Percentiles rank a stretch among this genome's conserved stretches.
These are phyloP conservation scores for Drosophila varians DNA, from an alignment of 1,140 invertebrate species.

Conservation along the genomic window DNA sequence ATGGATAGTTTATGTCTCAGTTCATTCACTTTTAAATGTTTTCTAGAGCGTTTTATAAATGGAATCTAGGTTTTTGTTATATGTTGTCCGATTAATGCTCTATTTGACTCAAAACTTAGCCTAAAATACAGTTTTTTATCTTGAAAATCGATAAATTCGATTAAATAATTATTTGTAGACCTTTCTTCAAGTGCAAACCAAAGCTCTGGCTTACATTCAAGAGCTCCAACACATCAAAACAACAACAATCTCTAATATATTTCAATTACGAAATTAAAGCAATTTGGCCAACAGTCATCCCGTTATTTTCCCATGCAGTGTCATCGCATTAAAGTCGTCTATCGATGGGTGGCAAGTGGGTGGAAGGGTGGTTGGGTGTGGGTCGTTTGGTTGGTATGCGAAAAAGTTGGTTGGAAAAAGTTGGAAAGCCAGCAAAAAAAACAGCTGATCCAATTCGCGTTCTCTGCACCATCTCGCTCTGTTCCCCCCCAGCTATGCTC, in stretches of 20 bases:
- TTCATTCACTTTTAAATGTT: not conserved
- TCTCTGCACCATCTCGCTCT: no score
- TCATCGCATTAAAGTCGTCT: slow-evolving; percentile 1
- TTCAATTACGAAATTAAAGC: not conserved
- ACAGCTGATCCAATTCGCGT: slow-evolving; percentile 32
- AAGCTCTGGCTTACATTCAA: not conserved
- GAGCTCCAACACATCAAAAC: not conserved
- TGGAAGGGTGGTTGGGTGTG: no score
- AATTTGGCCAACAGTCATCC: not conserved
- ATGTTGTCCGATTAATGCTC: no score
- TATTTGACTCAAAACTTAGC: no score
- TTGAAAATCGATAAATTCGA: not conserved
- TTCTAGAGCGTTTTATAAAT: no score
- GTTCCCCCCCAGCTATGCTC: no score
- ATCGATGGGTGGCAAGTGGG: not conserved
- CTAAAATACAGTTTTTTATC: no score
- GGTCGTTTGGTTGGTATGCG: not conserved
- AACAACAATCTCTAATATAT: not conserved
- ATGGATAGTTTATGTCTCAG: not conserved
- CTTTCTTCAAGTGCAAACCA: not conserved
- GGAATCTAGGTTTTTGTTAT: no score
- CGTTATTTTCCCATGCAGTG: not conserved
- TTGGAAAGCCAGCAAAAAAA: slow-evolving; percentile 27
- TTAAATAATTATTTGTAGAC: not conserved
- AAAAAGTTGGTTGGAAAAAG: slow-evolving; percentile 9